Conservation (phyloP, 53 echinoderm and acorn worm species). For the Mesocentrotus franciscanus region DNA sequence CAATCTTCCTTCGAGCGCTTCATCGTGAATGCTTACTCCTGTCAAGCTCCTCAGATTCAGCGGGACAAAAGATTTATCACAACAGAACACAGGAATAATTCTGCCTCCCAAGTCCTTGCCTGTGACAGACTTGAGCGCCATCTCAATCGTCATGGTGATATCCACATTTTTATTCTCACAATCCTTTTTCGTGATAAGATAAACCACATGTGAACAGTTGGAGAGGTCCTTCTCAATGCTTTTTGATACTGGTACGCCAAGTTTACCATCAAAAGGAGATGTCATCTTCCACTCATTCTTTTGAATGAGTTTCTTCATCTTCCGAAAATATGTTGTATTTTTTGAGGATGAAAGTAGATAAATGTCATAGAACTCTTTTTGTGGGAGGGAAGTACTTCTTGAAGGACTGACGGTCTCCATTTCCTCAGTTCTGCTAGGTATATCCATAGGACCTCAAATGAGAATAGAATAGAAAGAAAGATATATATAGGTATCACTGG, state of each 20-base stretch:
- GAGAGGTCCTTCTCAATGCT: conserved; percentile 1
- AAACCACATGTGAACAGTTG: conserved; percentile 25
- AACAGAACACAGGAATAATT: conserved; percentile 2
- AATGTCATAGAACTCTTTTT: conserved; percentile 34
- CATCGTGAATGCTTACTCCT: background rate
- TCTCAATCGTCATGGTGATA: conserved; percentile 30
- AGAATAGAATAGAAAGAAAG: background rate
- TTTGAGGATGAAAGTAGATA: background rate
- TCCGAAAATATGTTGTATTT: background rate
- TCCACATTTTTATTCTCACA: background rate
- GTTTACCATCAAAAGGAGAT: background rate
- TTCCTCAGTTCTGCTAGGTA: background rate
- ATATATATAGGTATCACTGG: background rate
- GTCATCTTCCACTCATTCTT: background rate
- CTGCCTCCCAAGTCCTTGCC: background rate
- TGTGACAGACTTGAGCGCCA: conserved; percentile 3
- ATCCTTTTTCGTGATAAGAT: background rate
- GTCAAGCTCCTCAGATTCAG: background rate
- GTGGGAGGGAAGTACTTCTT: background rate
- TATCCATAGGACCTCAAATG: background rate
- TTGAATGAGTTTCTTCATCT: background rate
- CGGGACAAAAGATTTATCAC: background rate
- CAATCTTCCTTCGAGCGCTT: background rate
- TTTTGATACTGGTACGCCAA: background rate
- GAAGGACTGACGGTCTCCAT: background rate